Evolutionary conservation across 2,113 vertebrate genomes (phyloP).

Genomic region (Prietella phreatophila): DNA sequence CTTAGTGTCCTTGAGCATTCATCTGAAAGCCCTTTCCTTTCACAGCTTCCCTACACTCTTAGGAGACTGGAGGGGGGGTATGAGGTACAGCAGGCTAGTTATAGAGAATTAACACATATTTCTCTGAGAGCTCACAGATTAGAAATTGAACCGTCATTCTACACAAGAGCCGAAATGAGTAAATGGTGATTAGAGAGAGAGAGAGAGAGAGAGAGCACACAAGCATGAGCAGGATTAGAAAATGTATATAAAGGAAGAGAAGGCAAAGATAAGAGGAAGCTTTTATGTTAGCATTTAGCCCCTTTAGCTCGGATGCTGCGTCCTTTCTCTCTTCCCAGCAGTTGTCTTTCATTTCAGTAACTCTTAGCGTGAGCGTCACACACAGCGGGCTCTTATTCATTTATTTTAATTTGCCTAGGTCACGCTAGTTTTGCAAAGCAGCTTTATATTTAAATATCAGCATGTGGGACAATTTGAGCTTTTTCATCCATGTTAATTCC

Average conservation of each 20-base stretch:
- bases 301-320: conserved; percentile 29
- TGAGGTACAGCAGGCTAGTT: conserved; percentile 15
- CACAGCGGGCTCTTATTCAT: conserved; percentile 9
- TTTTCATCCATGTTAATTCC: conserved; percentile 32
- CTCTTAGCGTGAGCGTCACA: conserved; percentile 37
- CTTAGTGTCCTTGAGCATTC: conserved; percentile 26
- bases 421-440: conserved; percentile 8
- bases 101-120: conserved; percentile 41
- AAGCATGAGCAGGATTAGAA: conserved; percentile 33
- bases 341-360: conserved; percentile 49
- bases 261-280: conserved; percentile 25
- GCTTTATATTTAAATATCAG: conserved; percentile 29
- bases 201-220: not conserved
- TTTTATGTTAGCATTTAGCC: conserved; percentile 52
- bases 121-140: conserved; percentile 44
- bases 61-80: not conserved
- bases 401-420: conserved; percentile 20
- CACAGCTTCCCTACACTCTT: conserved; percentile 1
- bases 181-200: conserved; percentile 28
- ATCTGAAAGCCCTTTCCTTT: conserved; percentile 32
- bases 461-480: conserved; percentile 28
- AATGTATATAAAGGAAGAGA: conserved; percentile 16
- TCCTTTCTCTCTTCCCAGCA: conserved; percentile 26
- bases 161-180: conserved; percentile 7
- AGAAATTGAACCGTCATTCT: conserved; percentile 55